Evolutionary conservation across 2,797 vertebrate genomes (phyloP), one percentile per base, ranked within the genome.

Genomic region (Acropternis orthonyx): DNA sequence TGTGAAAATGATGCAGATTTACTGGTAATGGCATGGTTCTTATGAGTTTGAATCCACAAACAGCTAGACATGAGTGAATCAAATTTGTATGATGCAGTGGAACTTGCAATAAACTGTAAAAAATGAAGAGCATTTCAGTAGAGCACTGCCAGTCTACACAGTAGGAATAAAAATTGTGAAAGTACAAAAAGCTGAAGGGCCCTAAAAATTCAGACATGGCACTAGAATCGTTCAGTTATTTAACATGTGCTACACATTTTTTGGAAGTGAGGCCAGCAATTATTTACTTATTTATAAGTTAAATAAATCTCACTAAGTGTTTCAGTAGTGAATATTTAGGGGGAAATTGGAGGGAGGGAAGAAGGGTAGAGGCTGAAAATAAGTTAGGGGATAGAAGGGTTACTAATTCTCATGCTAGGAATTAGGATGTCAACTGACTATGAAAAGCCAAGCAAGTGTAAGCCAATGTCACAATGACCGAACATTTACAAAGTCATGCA

Each of bases 381-480:
- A 96, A 96, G 67, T 95, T 90, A 82, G 52, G 93, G 81, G 61
- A 83, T 87, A 95, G 91, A 80, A 95, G 97, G 97, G 96, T 97
- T 97, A 97, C 97, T 97, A 88, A 97, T 97, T 92, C 86, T 97
- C 98, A 98, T 98, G 98, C 98, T 98, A 96, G 97, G 97, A 97
- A 92, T 96, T 95, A 97, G 97, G 97, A 98, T 97, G 97, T 98
- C 97, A 97, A 84, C 94, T 97, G 97, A 98, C 98, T 96, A 99
- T 98, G 98, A 96, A 97, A 98, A 99, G 99, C 99, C 99, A 99
- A 99, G 99, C 99, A 98, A 97, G 97, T 98, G 98, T 98, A 99
- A 99, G 98, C 98, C 97, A 97, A 98, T 98, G 98, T 98, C 98
- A 99, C 98, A 98, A 98, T 97, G 98, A 98, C 98, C 85, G 94